These are phyloP conservation scores for Brachypodius melanocephalos DNA, from an alignment of 2,113 vertebrate species.

Conservation along the genomic window DNA sequence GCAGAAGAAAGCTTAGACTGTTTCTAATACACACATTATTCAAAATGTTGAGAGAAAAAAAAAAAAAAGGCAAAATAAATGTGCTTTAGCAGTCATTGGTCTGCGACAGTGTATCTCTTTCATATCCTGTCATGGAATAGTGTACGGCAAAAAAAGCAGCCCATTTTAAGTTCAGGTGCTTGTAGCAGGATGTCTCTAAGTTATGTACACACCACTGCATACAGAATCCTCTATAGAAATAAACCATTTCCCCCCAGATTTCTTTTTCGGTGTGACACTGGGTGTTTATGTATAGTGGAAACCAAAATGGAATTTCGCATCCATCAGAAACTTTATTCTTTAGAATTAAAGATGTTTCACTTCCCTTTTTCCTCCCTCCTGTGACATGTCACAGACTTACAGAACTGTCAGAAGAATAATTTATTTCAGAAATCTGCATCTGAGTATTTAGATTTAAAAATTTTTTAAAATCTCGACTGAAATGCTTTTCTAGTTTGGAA, in stretches of 20 bases:
- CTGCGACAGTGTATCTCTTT: background rate
- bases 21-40: background rate
- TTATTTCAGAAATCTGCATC: background rate
- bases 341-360: background rate
- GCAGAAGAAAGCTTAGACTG: background rate
- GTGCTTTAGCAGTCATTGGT: background rate
- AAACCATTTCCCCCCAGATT: background rate
- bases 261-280: background rate
- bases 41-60: background rate
- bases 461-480: background rate
- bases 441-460: background rate
- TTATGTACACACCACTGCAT: accelerated
- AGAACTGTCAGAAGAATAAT: background rate
- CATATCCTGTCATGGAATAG: background rate
- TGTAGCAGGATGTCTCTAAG: background rate
- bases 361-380: background rate
- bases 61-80: background rate
- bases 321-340: background rate
- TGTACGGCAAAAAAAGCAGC: background rate
- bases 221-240: background rate
- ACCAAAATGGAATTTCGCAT: background rate
- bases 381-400: background rate
- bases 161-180: background rate
- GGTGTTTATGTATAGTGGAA: background rate
- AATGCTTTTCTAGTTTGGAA: background rate